phyloP scores from a whole-genome alignment of 2,113 vertebrate genomes.

The Cyprinodon brontotheroides region DNA sequence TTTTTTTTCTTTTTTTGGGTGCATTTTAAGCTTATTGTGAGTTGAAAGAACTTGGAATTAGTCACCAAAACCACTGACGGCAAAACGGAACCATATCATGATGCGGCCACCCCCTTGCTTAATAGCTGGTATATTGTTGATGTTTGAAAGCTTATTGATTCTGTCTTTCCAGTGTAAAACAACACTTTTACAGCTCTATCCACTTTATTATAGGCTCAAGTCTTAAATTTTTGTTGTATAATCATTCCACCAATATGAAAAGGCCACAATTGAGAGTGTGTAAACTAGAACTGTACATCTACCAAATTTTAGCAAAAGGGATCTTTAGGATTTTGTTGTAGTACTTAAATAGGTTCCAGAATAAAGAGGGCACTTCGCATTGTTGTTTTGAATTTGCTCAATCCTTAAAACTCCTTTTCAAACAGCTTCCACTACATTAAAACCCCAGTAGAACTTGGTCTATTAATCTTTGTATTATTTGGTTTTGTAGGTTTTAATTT shows the following conservation, averaged over 20 bases:
- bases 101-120: no score
- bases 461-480: slow-evolving; percentile 33
- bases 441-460: background rate
- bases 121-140: no score
- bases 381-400: slow-evolving; percentile 9
- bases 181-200: no score
- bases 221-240: background rate
- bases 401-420: slow-evolving; percentile 28
- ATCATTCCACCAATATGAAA: background rate
- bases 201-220: no score
- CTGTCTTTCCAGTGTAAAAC: no score
- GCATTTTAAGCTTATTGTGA: no score
- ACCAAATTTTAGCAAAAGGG: slow-evolving; percentile 12
- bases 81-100: no score
- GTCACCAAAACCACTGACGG: no score
- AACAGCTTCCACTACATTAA: slow-evolving; percentile 42
- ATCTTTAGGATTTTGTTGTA: slow-evolving; percentile 21
- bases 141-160: no score
- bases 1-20: no score
- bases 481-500: background rate
- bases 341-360: slow-evolving; percentile 52
- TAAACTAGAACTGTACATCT: slow-evolving; percentile 10
- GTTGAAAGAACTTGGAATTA: no score
- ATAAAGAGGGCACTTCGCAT: slow-evolving; percentile 1
- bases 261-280: background rate